A percentile compares a stretch with the other conserved stretches of the same genome.
Conservation (phyloP, 2,113 vertebrate species). For the Odocoileus virginianus region DNA sequence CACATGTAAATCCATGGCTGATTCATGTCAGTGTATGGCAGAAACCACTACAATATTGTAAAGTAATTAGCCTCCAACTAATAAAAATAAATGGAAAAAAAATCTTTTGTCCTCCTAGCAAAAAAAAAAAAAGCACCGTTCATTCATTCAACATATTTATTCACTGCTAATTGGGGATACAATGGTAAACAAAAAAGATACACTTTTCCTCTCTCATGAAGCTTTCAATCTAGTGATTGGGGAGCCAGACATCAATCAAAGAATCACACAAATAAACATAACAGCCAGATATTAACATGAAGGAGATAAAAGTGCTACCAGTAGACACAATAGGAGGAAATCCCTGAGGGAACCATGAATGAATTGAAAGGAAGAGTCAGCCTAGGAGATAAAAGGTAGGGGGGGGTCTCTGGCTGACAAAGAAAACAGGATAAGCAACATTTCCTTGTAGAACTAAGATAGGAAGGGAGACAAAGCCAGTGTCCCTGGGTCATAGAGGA, state of each 20-base stretch:
- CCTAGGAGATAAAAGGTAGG: neutral
- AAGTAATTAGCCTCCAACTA: too few relatives aligned
- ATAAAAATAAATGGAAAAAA: too few relatives aligned
- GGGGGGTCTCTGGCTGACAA: neutral
- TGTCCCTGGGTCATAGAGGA: neutral
- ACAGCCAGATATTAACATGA: neutral
- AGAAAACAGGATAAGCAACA: neutral
- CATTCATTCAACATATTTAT: slow-evolving; percentile 12
- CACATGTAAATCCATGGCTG: too few relatives aligned
- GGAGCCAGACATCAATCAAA: neutral
- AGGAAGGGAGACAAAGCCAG: neutral
- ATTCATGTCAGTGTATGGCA: too few relatives aligned
- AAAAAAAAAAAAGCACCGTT: neutral
- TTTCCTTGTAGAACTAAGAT: neutral
- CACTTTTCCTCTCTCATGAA: neutral
- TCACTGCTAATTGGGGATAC: neutral
- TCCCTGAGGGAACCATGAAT: neutral
- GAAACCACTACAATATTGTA: too few relatives aligned
- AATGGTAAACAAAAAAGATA: neutral
- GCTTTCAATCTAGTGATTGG: neutral
- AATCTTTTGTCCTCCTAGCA: neutral
- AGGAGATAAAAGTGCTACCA: neutral
- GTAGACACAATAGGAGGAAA: neutral
- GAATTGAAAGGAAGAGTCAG: neutral
- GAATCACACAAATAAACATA: neutral